Evolutionary conservation across 2,113 vertebrate genomes (phyloP).

Genomic region (Piaya cayana): DNA sequence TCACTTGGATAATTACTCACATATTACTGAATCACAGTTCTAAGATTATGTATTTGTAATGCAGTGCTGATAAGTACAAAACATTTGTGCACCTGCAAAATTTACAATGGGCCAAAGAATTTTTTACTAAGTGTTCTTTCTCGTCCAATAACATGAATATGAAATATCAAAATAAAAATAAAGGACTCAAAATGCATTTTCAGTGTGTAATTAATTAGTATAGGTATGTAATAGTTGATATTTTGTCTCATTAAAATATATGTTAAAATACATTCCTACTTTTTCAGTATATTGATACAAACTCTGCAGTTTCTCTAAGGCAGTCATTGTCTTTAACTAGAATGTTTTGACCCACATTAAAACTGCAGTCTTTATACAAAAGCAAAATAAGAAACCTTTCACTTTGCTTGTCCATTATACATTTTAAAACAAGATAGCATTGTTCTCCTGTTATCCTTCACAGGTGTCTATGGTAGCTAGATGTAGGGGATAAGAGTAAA

Average conservation of each 20-base stretch:
- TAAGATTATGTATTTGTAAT: neutral
- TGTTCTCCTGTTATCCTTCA: neutral
- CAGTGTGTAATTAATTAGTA: neutral
- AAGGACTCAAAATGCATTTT: neutral
- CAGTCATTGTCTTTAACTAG: neutral
- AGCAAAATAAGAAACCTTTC: neutral
- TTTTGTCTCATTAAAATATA: neutral
- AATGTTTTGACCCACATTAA: neutral
- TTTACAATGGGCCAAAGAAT: accelerated
- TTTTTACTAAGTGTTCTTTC: neutral
- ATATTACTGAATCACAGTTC: neutral
- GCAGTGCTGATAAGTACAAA: neutral
- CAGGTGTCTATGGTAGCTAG: neutral
- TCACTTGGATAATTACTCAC: neutral
- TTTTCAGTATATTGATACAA: neutral
- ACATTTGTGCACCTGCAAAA: neutral
- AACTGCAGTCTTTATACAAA: neutral
- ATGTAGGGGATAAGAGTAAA: neutral
- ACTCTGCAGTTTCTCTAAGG: neutral
- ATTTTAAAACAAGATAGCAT: neutral
- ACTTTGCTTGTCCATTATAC: neutral
- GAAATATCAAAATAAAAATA: neutral
- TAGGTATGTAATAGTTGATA: neutral
- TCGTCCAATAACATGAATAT: neutral
- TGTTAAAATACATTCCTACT: neutral